These are phyloP conservation scores for Ailurus styani DNA, from an alignment of 2,113 vertebrate genomes.

Conservation along the genomic window DNA sequence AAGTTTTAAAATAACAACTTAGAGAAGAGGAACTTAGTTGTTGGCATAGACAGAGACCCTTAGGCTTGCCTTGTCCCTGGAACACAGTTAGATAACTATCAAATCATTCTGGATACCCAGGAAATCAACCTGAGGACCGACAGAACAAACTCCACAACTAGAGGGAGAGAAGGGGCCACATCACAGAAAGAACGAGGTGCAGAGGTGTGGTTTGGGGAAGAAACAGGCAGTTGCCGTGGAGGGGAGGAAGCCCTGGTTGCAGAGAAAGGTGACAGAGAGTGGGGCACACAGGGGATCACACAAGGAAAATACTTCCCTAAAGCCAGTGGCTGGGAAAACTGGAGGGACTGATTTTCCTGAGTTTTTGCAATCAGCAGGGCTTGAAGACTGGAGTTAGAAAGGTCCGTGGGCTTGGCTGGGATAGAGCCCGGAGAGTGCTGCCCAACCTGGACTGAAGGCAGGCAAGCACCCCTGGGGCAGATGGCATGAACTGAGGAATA, in stretches of 20 bases:
- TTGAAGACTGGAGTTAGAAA: not conserved
- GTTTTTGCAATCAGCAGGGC: not conserved
- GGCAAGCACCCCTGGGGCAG: too few species aligned
- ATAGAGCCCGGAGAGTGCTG: not conserved
- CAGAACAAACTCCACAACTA: too few species aligned
- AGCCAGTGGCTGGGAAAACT: not conserved
- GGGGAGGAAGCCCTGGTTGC: not conserved
- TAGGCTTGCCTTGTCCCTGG: not conserved
- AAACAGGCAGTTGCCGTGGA: not conserved
- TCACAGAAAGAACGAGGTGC: not conserved
- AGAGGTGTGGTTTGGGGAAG: not conserved
- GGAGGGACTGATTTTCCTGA: not conserved
- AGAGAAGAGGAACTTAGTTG: not conserved
- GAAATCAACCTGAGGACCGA: too few species aligned
- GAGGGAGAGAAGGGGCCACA: not conserved
- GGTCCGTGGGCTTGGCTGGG: not conserved
- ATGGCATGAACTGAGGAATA: too few species aligned
- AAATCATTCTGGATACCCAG: too few species aligned
- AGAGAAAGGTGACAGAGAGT: not conserved
- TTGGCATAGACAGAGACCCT: not conserved
- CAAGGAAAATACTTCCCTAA: not conserved
- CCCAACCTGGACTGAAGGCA: not conserved
- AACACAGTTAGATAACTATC: too few species aligned
- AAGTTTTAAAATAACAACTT: not conserved
- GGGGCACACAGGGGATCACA: not conserved